phyloP scores from a whole-genome alignment of 2,888 invertebrate genomes.

The Ichneumon xanthorius region DNA sequence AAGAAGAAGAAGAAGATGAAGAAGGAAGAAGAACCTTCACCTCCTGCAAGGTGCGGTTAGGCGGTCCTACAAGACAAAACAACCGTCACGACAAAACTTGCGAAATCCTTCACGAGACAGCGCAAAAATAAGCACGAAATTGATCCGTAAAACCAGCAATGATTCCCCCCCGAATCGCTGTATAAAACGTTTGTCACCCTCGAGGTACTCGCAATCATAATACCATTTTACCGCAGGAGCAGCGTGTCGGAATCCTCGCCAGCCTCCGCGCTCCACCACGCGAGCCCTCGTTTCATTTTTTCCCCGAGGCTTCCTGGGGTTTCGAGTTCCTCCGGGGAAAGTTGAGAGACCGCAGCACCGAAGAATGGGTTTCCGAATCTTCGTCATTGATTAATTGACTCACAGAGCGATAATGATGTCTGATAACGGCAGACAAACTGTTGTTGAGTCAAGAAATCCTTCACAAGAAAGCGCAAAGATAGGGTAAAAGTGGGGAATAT shows the following conservation, averaged over 20 bases:
- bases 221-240: slow-evolving; percentile 41
- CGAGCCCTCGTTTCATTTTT: slow-evolving; percentile 53
- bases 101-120: background rate
- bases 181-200: slow-evolving; percentile 37
- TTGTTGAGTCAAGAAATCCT: background rate
- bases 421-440: too few species aligned
- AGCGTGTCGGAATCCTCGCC: background rate
- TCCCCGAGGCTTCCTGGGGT: slow-evolving; percentile 36
- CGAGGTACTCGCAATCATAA: slow-evolving; percentile 60
- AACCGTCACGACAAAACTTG: slow-evolving; percentile 9
- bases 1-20: too few species aligned
- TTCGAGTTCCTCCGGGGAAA: slow-evolving; percentile 57
- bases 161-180: slow-evolving; percentile 37
- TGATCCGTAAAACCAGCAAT: slow-evolving; percentile 19
- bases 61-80: background rate
- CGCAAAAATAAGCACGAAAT: background rate
- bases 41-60: background rate
- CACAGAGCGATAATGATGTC: too few species aligned
- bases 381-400: too few species aligned
- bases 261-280: slow-evolving; percentile 1
- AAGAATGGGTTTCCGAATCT: too few species aligned
- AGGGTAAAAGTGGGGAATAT: too few species aligned
- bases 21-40: background rate
- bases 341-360: slow-evolving; percentile 47
- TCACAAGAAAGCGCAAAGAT: background rate